Conservation (phyloP, 2,888 invertebrate species). For the Sepiola atlantica region DNA sequence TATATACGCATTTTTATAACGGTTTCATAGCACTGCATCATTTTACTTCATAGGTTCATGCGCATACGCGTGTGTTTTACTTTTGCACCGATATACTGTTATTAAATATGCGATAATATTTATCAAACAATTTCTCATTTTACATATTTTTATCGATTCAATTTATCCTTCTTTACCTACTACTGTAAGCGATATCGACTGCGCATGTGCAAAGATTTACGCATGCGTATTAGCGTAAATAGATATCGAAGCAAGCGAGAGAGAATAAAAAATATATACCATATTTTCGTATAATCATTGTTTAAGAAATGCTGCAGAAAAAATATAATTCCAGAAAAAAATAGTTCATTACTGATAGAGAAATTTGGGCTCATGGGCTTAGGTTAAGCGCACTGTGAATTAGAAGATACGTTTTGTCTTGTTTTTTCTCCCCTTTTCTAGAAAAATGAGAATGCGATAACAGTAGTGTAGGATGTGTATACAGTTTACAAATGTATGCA, state of each 20-base stretch:
- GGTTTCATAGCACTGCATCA: no score
- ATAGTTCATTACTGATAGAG: neutral
- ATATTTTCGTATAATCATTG: neutral
- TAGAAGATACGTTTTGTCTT: neutral
- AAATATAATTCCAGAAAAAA: neutral
- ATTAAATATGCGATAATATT: neutral
- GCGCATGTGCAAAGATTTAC: neutral
- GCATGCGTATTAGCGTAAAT: neutral
- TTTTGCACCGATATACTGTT: neutral
- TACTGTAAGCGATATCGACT: neutral
- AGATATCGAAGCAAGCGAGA: neutral
- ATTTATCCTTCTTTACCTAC: neutral
- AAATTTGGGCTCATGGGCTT: neutral
- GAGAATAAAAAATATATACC: neutral
- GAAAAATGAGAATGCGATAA: neutral
- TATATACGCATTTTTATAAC: no score
- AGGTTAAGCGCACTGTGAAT: neutral
- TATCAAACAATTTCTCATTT: neutral
- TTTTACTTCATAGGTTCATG: no score
- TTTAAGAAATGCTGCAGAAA: neutral
- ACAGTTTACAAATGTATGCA: conserved; percentile 32
- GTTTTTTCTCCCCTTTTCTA: neutral
- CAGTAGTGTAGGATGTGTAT: neutral
- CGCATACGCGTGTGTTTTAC: no score
- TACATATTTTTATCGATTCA: neutral